Evolutionary conservation across 2,113 vertebrate genomes (phyloP).

Genomic region (Notothenia rossii): DNA sequence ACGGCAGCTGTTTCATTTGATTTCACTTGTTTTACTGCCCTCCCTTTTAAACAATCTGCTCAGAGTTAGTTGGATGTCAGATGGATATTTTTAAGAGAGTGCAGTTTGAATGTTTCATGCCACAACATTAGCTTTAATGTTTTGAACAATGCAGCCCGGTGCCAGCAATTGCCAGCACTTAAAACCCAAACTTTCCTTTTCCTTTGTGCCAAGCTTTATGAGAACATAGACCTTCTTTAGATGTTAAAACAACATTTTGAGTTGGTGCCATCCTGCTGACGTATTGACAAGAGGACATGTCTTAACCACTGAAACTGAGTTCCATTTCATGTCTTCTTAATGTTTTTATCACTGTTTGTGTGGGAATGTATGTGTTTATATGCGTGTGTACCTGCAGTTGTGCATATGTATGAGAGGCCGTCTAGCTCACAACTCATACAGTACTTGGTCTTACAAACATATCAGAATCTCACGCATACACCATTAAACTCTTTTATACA

Average conservation of each 20-base stretch:
- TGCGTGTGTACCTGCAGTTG: slow-evolving; percentile 17
- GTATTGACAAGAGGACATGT: slow-evolving; percentile 3
- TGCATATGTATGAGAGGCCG: not conserved
- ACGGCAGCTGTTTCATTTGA: slow-evolving; percentile 30
- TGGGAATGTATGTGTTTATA: not conserved
- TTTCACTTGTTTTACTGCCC: slow-evolving; percentile 31
- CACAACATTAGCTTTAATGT: slow-evolving; percentile 6
- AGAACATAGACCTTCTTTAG: not conserved
- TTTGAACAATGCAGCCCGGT: slow-evolving; percentile 6
- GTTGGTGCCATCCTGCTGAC: not conserved
- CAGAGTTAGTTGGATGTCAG: slow-evolving; percentile 24
- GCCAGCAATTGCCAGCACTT: not conserved
- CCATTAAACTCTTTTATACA: too few species aligned
- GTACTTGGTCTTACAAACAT: too few species aligned
- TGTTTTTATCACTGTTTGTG: not conserved
- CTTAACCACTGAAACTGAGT: slow-evolving; percentile 2
- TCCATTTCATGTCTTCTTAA: slow-evolving; percentile 22
- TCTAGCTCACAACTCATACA: too few species aligned
- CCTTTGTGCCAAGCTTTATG: not conserved
- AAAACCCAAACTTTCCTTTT: not conserved
- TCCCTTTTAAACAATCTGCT: slow-evolving; percentile 14
- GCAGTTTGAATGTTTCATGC: slow-evolving; percentile 13
- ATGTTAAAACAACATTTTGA: slow-evolving; percentile 9
- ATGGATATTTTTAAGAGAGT: slow-evolving; percentile 1
- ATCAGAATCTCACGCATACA: too few species aligned